Evolutionary conservation across 2,888 invertebrate species (phyloP).

Genomic region (Anarsia innoxiella): DNA sequence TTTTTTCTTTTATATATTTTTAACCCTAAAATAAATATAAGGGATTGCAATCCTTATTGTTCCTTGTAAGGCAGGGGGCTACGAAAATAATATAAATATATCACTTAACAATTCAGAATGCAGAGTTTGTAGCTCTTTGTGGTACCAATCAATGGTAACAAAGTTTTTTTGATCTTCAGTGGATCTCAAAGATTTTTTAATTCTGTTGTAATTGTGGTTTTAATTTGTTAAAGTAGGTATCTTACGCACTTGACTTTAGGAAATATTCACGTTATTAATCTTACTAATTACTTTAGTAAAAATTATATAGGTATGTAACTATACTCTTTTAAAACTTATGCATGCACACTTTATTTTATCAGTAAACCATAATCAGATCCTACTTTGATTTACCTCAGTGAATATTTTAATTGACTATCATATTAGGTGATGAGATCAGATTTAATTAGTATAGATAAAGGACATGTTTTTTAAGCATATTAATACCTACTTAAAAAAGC

Average conservation of each 20-base stretch:
- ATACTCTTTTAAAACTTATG: background rate
- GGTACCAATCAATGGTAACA: slow-evolving; percentile 60
- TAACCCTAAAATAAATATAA: slow-evolving; percentile 31
- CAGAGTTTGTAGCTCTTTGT: slow-evolving; percentile 64
- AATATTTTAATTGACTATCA: too few relatives aligned
- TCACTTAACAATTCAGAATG: slow-evolving; percentile 63
- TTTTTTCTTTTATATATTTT: slow-evolving; percentile 27
- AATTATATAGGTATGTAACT: background rate
- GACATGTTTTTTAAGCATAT: too few relatives aligned
- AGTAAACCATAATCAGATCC: too few relatives aligned
- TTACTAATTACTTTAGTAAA: too few relatives aligned
- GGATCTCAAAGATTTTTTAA: slow-evolving; percentile 43
- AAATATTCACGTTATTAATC: too few relatives aligned
- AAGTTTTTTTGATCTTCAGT: slow-evolving; percentile 31
- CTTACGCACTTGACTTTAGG: too few relatives aligned
- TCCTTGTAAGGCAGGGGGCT: slow-evolving; percentile 44
- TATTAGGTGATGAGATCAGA: background rate
- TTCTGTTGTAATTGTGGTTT: too few relatives aligned
- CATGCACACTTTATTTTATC: too few relatives aligned
- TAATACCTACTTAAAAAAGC: background rate
- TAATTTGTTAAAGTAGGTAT: too few relatives aligned
- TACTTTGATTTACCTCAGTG: too few relatives aligned
- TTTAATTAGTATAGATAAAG: too few relatives aligned
- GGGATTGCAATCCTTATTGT: slow-evolving; percentile 52
- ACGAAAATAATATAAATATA: slow-evolving; percentile 69